Evolutionary conservation across 2,797 vertebrate species (phyloP).

Genomic region (Microctenopoma stevenorrisi): DNA sequence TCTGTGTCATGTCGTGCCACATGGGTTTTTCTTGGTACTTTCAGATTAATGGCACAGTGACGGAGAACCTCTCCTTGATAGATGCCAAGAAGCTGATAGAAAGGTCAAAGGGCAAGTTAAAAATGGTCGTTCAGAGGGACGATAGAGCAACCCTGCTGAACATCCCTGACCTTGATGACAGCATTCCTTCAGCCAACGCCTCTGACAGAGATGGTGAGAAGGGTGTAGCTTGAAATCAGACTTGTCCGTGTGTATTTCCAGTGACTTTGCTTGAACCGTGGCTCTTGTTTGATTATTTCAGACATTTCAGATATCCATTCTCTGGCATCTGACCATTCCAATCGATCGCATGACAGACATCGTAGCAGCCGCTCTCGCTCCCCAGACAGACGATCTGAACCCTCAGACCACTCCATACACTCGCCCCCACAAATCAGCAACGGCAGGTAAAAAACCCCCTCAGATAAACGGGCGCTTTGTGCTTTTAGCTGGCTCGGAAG

Average conservation of each 20-base stretch:
- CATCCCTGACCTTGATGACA: slow-evolving; percentile 98
- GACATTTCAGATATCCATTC: slow-evolving; percentile 99
- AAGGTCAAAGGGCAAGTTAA: slow-evolving; percentile 98
- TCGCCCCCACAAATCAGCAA: slow-evolving; percentile 97
- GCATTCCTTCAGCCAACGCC: slow-evolving; percentile 96
- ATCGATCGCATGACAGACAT: slow-evolving; percentile 94
- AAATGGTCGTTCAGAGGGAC: slow-evolving; percentile 99
- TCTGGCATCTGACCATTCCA: slow-evolving; percentile 98
- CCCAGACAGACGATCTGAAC: slow-evolving; percentile 95
- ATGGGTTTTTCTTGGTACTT: slow-evolving; percentile 13
- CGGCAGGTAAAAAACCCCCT: slow-evolving; percentile 88
- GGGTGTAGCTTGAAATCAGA: slow-evolving; percentile 8
- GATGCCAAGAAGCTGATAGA: slow-evolving; percentile 99
- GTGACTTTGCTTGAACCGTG: slow-evolving; percentile 16
- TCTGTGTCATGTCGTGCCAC: background rate
- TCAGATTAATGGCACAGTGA: slow-evolving; percentile 99
- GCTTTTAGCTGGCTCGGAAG: background rate
- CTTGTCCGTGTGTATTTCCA: slow-evolving; percentile 11
- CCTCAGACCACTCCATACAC: slow-evolving; percentile 96
- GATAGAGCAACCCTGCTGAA: slow-evolving; percentile 95
- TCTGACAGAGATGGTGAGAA: slow-evolving; percentile 96
- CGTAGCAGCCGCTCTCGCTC: slow-evolving; percentile 94
- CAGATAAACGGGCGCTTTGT: background rate
- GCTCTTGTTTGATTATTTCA: slow-evolving; percentile 67
- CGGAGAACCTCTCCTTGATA: slow-evolving; percentile 98